Evolutionary conservation across 2,797 vertebrate genomes (phyloP).

Genomic region (Gymnodraco acuticeps): DNA sequence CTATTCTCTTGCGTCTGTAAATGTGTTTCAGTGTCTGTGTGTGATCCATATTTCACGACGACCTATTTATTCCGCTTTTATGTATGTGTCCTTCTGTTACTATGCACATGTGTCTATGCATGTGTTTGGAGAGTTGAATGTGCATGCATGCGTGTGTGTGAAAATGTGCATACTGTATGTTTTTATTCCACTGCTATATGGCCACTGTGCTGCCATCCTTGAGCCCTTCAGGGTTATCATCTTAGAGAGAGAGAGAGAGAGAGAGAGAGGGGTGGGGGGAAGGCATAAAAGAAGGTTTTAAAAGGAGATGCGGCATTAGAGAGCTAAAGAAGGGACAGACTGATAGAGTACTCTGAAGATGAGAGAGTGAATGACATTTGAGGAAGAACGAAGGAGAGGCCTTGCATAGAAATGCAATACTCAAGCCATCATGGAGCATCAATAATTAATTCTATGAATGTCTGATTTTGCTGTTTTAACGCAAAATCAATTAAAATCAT

Average conservation of each 20-base stretch:
- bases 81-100: constrained; percentile 3
- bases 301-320: constrained; percentile 45
- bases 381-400: constrained; percentile 1
- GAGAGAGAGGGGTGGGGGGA: constrained; percentile 31
- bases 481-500: background rate
- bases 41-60: constrained; percentile 21
- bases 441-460: background rate
- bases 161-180: constrained; percentile 6
- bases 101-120: background rate
- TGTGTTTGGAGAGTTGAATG: background rate
- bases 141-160: background rate
- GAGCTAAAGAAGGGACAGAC: constrained; percentile 29
- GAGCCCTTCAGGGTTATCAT: constrained; percentile 49
- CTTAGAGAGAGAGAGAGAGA: constrained; percentile 43
- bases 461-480: constrained; percentile 4
- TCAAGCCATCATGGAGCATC: background rate
- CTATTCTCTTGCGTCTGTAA: constrained; percentile 5
- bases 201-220: constrained; percentile 31
- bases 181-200: constrained; percentile 38
- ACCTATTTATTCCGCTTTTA: constrained; percentile 24
- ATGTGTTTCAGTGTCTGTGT: constrained; percentile 13
- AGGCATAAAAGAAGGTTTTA: constrained; percentile 43
- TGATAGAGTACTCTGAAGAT: constrained; percentile 36
- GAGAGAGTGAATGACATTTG: constrained; percentile 49
- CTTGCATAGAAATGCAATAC: background rate